Percentiles rank a stretch among this genome's conserved stretches.
Conservation (phyloP, 2,888 invertebrate genomes). For the Mythimna lalbum region DNA sequence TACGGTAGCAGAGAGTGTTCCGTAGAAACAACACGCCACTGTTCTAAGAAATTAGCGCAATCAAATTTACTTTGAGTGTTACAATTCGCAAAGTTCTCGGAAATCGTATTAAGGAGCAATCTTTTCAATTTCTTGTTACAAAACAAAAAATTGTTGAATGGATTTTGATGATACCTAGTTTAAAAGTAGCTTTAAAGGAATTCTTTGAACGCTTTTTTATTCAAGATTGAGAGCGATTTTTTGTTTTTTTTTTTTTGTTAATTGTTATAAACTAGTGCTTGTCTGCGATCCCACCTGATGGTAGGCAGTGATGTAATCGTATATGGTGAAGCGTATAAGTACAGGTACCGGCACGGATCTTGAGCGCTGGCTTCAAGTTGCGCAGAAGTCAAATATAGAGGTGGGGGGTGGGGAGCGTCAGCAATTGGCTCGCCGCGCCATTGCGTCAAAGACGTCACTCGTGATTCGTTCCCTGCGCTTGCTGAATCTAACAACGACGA, state of each 20-base stretch:
- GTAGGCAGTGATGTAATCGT: too few relatives aligned
- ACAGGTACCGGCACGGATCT: too few relatives aligned
- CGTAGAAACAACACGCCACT: slow-evolving; percentile 72
- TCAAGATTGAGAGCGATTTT: not conserved
- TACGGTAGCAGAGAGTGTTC: slow-evolving; percentile 57
- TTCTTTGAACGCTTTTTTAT: not conserved
- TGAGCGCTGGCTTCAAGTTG: too few relatives aligned
- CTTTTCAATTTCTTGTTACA: slow-evolving; percentile 40
- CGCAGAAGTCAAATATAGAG: too few relatives aligned
- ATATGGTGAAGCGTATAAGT: too few relatives aligned
- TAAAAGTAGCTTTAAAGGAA: not conserved
- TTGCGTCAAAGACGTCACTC: too few relatives aligned
- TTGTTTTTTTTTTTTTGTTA: not conserved
- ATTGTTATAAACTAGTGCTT: too few relatives aligned
- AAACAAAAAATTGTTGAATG: slow-evolving; percentile 37
- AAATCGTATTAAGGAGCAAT: slow-evolving; percentile 64
- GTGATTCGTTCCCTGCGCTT: too few relatives aligned
- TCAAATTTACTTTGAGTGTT: slow-evolving; percentile 76
- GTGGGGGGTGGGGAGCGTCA: too few relatives aligned
- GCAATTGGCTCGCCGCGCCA: too few relatives aligned
- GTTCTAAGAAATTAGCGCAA: slow-evolving; percentile 84
- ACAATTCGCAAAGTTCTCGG: slow-evolving; percentile 75
- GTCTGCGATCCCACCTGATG: too few relatives aligned
- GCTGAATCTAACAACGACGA: too few relatives aligned
- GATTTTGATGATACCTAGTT: slow-evolving; percentile 36